A percentile compares a stretch with the other conserved stretches of the same genome.
These are phyloP conservation scores for Ictalurus punctatus DNA, from an alignment of 2,113 vertebrate genomes.

Conservation along the genomic window DNA sequence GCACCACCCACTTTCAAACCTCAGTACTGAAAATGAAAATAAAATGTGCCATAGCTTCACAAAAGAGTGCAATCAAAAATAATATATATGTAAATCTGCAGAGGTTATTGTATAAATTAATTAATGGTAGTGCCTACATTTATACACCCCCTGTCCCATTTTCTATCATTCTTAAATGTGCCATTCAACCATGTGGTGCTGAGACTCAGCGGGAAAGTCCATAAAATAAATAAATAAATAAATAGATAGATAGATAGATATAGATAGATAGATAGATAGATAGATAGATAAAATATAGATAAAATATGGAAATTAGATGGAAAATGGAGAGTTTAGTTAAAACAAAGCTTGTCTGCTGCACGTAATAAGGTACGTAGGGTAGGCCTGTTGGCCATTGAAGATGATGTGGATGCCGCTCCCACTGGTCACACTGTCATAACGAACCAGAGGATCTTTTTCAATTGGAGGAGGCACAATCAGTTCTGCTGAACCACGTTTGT, in stretches of 20 bases:
- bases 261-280: no score
- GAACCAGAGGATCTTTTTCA: conserved; percentile 4
- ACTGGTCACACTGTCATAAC: conserved; percentile 70
- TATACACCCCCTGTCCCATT: not conserved
- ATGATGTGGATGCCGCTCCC: conserved; percentile 68
- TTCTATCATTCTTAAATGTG: not conserved
- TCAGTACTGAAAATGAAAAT: not conserved
- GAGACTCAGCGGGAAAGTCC: no score
- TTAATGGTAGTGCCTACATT: not conserved
- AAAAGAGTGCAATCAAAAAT: not conserved
- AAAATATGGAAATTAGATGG: no score
- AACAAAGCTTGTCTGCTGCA: conserved; percentile 56
- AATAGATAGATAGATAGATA: no score
- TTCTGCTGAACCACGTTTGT: conserved; percentile 41
- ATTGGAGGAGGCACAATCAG: conserved; percentile 64
- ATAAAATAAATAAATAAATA: no score
- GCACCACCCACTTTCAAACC: not conserved
- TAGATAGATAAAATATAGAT: no score
- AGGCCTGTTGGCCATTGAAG: conserved; percentile 76
- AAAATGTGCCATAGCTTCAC: not conserved
- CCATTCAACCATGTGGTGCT: not conserved
- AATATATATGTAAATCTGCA: not conserved
- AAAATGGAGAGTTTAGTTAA: not conserved
- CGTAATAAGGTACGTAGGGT: conserved; percentile 80
- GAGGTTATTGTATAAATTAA: not conserved